Base-by-base conservation (phyloP, 2,113 vertebrate genomes). In the Sterna hirundo region DNA sequence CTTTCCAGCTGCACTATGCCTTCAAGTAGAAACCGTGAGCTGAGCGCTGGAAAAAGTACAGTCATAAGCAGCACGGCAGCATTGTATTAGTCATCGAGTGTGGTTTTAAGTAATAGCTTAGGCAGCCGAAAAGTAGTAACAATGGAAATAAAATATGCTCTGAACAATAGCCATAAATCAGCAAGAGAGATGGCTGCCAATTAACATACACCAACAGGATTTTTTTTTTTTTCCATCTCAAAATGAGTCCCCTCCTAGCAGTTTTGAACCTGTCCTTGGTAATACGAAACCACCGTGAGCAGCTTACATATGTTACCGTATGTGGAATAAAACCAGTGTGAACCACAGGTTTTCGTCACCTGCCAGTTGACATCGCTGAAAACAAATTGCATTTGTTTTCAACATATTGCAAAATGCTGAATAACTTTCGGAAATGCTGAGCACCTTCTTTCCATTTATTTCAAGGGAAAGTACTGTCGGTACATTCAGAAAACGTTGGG, bases 1-100 rank as follows among this genome's bases (percentile, higher is more conserved):
- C 11, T 7, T 4, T 23, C 21, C 1, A 6, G 51, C 2, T 0
- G 15, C 30, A 1, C 13, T 2, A 0, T 0, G 2, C 21, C 8
- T 38, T 21, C 61, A 2, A 0, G 15, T 0, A 9, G 32, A 6
- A 61, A 1, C 52, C 5, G 15, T 1, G 26, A 29, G 4, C 38
- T 0, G 9, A 1, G 2, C 1, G 27, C 65, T 13, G 51, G 40
- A 4, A 13, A 5, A 62, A 18, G 51, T 5, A 2, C 21, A 19
- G 49, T n/a, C 64, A 4, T 1, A 10, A 44, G 17, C 1, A 14
- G 19, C 66, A 2, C 7, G 1, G 13, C 26, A 7, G 54, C 40
- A 2, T 2, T 9, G 64, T 1, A 5, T 32, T 66, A 22, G 38
- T 34, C 75, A 7, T 15, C 49, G 29, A 0, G 55, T 9, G 11